Evolutionary conservation across 2,113 vertebrate species (phyloP), one percentile per base, ranked within the genome.

Genomic region (Upupa epops): DNA sequence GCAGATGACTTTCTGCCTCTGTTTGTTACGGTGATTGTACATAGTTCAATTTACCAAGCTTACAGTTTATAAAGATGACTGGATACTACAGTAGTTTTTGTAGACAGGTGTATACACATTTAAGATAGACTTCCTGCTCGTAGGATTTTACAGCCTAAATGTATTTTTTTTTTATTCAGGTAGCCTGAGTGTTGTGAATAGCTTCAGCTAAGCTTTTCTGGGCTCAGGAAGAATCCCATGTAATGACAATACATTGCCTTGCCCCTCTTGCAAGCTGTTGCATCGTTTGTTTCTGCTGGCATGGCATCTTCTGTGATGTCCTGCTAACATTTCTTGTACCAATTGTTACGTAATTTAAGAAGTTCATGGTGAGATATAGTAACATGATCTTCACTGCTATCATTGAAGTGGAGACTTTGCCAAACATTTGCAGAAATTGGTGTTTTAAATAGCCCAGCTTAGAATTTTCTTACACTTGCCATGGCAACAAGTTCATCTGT

Each of bases 401-500:
- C 71, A 52, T 32, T 59, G 5, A 86, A 89, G 48, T 17, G 42
- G n/a, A 75, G 59, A 8, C 55, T 88, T 84, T 66, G 76, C 81
- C 94, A 92, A 84, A 59, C 46, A 37, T 72, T 86, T 85, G 52
- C 82, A 74, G 78, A 87, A 93, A 73, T 63, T 6, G 36, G 24
- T 75, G 81, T 90, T 94, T 93, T 92, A 96, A 96, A 94, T 94
- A 95, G 78, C 88, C 71, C 63, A 76, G 74, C 80, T 88, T 66
- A 51, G 86, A 94, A 87, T 94, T 94, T 93, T 92, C 81, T 32
- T 92, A 51, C 0, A 1, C 49, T 95, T 95, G 89, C 90, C 93
- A 95, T 96, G 91, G 94, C 89, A 95, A 94, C 94, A 90, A 89
- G 60, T 92, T 94, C 25, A 81, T 96, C 78, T 87, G 74, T 90